phyloP scores from a whole-genome alignment of 2,113 vertebrate genomes.

The Talpa occidentalis region DNA sequence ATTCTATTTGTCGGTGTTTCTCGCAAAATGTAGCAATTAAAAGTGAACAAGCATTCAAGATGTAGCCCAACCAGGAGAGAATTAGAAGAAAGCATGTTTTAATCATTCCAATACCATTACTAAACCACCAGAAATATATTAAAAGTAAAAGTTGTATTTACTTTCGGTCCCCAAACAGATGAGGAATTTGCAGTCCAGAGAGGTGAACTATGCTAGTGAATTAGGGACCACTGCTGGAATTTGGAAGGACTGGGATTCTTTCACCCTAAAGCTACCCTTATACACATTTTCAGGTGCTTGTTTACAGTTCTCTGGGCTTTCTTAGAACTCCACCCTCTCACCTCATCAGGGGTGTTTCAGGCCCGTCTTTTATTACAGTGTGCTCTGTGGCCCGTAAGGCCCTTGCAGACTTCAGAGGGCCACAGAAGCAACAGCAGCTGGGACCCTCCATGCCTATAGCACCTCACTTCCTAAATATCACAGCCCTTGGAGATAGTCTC shows the following conservation, averaged over 20 bases:
- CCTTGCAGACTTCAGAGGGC: background rate
- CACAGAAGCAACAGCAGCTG: background rate
- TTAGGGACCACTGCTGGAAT: background rate
- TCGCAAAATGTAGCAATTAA: background rate
- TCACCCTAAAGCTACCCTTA: background rate
- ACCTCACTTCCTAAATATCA: background rate
- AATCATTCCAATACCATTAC: background rate
- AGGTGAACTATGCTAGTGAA: background rate
- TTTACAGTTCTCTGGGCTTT: conserved; percentile 13
- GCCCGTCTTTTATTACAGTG: background rate
- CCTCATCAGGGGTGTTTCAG: background rate
- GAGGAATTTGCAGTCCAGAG: background rate
- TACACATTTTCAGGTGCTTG: background rate
- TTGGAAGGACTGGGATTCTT: background rate
- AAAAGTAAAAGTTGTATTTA: background rate
- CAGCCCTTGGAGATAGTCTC: background rate
- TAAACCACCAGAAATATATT: background rate
- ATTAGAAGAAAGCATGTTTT: background rate
- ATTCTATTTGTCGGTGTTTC: background rate
- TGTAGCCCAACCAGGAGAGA: background rate
- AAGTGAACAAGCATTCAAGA: conserved; percentile 1
- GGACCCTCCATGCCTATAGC: background rate
- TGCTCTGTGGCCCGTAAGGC: background rate
- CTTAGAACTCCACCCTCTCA: background rate
- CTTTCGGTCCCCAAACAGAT: background rate